Conservation (phyloP, 2,888 invertebrate species). For the Dinocampus coccinellae region DNA sequence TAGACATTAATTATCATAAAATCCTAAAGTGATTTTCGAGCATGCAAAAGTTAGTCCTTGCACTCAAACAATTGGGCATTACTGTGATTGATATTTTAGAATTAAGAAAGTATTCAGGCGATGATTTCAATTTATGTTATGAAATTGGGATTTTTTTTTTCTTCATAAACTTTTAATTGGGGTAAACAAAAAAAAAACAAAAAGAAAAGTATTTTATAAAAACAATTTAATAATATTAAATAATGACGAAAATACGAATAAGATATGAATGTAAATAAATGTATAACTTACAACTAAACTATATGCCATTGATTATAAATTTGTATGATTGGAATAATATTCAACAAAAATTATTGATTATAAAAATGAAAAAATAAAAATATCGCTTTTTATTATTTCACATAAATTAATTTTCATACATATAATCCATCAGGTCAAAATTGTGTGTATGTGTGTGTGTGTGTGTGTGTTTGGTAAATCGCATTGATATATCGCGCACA, state of each 20-base stretch:
- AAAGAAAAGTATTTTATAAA: conserved; percentile 6
- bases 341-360: too few relatives aligned
- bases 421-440: too few relatives aligned
- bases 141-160: background rate
- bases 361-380: background rate
- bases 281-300: conserved; percentile 13
- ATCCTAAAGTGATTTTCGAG: conserved; percentile 13
- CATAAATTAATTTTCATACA: background rate
- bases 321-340: conserved; percentile 29
- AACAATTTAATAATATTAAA: background rate
- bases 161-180: background rate
- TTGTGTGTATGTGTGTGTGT: too few relatives aligned
- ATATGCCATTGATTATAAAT: conserved; percentile 32
- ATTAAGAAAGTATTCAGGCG: conserved; percentile 9
- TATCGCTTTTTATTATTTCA: too few relatives aligned
- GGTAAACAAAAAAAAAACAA: background rate
- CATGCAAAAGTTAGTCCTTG: conserved; percentile 29
- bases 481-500: conserved; percentile 33
- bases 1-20: background rate
- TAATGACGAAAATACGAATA: conserved; percentile 3
- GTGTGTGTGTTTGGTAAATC: conserved; percentile 33
- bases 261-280: background rate
- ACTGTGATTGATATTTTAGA: conserved; percentile 30
- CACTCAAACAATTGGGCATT: conserved; percentile 23
- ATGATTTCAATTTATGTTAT: background rate